Conservation (phyloP, 2,888 invertebrate genomes). For the Eupithecia abbreviata region DNA sequence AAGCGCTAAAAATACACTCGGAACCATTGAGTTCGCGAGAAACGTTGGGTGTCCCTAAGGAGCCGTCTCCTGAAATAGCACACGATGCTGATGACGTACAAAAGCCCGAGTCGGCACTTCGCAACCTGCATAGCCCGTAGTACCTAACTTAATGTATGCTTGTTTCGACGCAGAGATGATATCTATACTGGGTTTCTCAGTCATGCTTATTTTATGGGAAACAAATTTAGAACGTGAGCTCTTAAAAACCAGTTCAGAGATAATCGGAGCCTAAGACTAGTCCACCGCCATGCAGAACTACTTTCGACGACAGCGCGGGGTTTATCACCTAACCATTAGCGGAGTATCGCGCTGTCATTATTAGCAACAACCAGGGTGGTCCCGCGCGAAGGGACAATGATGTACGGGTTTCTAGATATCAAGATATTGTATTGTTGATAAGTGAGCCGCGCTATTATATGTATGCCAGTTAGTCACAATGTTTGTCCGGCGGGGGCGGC, state of each 20-base stretch:
- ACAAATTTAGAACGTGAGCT: neutral
- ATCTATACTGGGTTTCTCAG: neutral
- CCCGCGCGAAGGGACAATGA: neutral
- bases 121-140: neutral
- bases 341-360: neutral
- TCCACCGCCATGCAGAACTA: neutral
- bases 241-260: neutral
- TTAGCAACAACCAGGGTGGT: neutral
- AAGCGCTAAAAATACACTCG: slow-evolving; percentile 3
- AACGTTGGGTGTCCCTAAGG: slow-evolving; percentile 10
- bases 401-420: neutral
- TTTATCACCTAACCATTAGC: neutral
- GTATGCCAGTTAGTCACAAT: neutral
- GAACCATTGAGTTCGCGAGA: neutral
- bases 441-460: neutral
- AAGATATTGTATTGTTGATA: neutral
- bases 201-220: neutral
- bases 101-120: neutral
- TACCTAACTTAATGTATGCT: neutral
- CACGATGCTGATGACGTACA: neutral
- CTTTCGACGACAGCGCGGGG: neutral
- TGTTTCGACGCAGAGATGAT: neutral
- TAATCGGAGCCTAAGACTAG: neutral
- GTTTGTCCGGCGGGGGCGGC: neutral
- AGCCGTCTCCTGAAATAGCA: slow-evolving; percentile 19